Evolutionary conservation across 92 coral and sea anemone species (phyloP).

Genomic region (Porites lobata): DNA sequence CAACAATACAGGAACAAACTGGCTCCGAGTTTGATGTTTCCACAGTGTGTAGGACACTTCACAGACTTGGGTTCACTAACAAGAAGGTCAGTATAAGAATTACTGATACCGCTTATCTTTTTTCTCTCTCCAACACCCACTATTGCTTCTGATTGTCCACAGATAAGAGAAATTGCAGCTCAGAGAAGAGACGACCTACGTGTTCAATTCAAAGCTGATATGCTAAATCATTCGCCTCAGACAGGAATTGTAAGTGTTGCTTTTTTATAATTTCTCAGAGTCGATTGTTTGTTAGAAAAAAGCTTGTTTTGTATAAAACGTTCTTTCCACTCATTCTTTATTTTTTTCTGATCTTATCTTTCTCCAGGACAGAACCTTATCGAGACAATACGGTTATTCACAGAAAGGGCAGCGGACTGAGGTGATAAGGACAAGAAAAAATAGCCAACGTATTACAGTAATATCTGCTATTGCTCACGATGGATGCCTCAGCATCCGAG

Average conservation of each 20-base stretch:
- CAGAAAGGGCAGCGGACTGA: slow-evolving; percentile 50
- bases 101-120: neutral
- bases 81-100: neutral
- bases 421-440: slow-evolving; percentile 24
- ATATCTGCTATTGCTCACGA: neutral
- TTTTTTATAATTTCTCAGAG: slow-evolving; percentile 5
- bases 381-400: slow-evolving; percentile 16
- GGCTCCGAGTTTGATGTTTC: slow-evolving; percentile 45
- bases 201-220: slow-evolving; percentile 36
- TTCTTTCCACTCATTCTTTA: neutral
- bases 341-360: neutral
- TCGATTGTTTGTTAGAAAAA: neutral
- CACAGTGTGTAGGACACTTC: slow-evolving; percentile 48
- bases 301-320: neutral
- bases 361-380: slow-evolving; percentile 23
- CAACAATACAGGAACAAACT: slow-evolving; percentile 33
- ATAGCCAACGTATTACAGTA: slow-evolving; percentile 2
- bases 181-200: slow-evolving; percentile 46
- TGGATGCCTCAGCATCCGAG: slow-evolving; percentile 9
- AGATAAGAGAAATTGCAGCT: slow-evolving; percentile 37
- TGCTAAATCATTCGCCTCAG: slow-evolving; percentile 38
- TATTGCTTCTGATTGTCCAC: neutral
- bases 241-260: slow-evolving; percentile 45
- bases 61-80: neutral
- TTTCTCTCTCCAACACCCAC: neutral